Conservation (phyloP, 1,140 invertebrate genomes). For the Hylaeus volcanicus region DNA sequence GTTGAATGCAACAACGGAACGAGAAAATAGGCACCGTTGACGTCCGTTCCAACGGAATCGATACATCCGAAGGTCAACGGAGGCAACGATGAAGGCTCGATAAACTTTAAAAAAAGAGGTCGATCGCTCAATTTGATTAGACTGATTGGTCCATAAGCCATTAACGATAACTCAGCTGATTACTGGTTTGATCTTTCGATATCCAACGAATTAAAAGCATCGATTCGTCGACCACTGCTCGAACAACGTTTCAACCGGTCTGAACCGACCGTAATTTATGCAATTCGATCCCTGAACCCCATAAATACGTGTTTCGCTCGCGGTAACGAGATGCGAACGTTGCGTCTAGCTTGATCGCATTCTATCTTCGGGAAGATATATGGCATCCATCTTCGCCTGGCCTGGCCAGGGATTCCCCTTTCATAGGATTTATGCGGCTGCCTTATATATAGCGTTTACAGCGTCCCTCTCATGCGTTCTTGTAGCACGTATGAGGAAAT, state of each 20-base stretch:
- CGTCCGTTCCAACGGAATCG: not conserved
- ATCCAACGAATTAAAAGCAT: constrained; percentile 51
- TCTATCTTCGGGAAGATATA: constrained; percentile 20
- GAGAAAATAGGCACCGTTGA: not conserved
- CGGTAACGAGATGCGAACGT: constrained; percentile 30
- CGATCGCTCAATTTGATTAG: not conserved
- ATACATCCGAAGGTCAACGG: constrained; percentile 23
- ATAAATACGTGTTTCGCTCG: constrained; percentile 22
- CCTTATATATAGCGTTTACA: constrained; percentile 13
- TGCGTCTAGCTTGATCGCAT: not conserved
- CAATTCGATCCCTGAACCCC: constrained; percentile 23
- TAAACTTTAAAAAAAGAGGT: not conserved
- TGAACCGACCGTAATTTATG: constrained; percentile 45
- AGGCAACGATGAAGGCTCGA: not conserved
- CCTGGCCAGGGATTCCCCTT: not conserved
- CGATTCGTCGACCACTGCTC: constrained; percentile 58
- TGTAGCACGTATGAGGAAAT: constrained; percentile 27
- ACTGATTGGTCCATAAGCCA: not conserved
- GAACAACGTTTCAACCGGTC: constrained; percentile 14
- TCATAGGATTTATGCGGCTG: constrained; percentile 34
- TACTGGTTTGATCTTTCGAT: constrained; percentile 47
- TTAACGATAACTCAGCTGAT: constrained; percentile 37
- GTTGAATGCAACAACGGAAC: constrained; percentile 20
- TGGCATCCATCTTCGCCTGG: not conserved
- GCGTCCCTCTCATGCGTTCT: constrained; percentile 25